These are phyloP conservation scores for Stenodema calcarata DNA, from an alignment of 2,888 invertebrate species.

Conservation along the genomic window DNA sequence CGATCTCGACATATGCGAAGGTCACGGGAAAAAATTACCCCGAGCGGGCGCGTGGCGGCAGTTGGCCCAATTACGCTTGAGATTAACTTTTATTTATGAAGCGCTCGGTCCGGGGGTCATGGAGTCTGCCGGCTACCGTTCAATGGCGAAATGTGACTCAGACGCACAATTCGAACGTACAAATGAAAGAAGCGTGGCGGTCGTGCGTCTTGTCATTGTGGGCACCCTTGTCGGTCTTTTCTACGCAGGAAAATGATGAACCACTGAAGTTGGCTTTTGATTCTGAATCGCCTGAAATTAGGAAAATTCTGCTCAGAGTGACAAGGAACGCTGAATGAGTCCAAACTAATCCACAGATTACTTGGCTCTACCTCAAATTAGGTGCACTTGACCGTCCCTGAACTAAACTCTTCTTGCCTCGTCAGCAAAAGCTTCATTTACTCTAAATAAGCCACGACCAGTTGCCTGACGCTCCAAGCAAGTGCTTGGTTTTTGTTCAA, in stretches of 20 bases:
- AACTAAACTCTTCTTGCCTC: too few relatives aligned
- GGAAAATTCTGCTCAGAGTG: too few relatives aligned
- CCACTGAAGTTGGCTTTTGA: too few relatives aligned
- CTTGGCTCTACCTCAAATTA: too few relatives aligned
- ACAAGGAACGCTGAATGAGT: too few relatives aligned
- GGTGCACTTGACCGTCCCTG: too few relatives aligned
- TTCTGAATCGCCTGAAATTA: too few relatives aligned
- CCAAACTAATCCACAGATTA: too few relatives aligned
- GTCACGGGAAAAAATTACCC: not conserved
- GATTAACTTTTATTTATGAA: constrained; percentile 43
- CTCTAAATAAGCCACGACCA: too few relatives aligned
- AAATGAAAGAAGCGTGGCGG: constrained; percentile 2
- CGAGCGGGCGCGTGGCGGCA: not conserved
- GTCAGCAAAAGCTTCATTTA: too few relatives aligned
- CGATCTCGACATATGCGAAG: constrained; percentile 1
- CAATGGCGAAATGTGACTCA: constrained; percentile 27
- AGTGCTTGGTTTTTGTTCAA: too few relatives aligned
- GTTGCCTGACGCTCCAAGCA: too few relatives aligned
- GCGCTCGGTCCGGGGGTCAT: not conserved
- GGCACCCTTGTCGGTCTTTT: not conserved
- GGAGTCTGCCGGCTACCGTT: not conserved
- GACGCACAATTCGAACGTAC: not conserved
- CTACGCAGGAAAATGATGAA: not conserved
- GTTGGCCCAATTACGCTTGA: constrained; percentile 28
- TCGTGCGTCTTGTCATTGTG: constrained; percentile 15